Conservation (phyloP, 2,113 vertebrate species). For the Pteropus alecto region DNA sequence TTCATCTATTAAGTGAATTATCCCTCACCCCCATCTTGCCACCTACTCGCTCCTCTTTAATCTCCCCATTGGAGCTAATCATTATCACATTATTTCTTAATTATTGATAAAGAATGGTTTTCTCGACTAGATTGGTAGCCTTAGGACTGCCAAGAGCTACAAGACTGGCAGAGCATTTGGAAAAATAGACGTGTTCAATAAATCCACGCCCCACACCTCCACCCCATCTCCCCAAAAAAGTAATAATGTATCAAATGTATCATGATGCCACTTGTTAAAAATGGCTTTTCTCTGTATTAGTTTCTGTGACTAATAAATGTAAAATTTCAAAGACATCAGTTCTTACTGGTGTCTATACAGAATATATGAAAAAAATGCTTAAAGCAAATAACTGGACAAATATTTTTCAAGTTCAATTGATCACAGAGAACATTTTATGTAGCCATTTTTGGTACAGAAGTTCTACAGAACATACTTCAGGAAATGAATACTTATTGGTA, state of each 20-base stretch:
- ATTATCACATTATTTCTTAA: neutral
- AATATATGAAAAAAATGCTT: neutral
- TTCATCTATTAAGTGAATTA: neutral
- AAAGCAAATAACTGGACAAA: neutral
- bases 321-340: neutral
- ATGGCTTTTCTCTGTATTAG: neutral
- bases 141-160: neutral
- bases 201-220: neutral
- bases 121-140: neutral
- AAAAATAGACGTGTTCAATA: neutral
- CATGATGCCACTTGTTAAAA: neutral
- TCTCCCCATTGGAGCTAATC: neutral
- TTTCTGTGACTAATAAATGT: neutral
- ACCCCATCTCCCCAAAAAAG: neutral
- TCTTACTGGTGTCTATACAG: neutral
- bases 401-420: neutral
- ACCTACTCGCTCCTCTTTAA: neutral
- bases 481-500: neutral
- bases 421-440: neutral
- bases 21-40: rapidly evolving
- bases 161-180: neutral
- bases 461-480: neutral
- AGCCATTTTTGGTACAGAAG: neutral
- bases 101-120: neutral
- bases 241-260: neutral